Base-by-base conservation (phyloP, 2,888 invertebrate genomes). In the Frankliniella fusca region DNA sequence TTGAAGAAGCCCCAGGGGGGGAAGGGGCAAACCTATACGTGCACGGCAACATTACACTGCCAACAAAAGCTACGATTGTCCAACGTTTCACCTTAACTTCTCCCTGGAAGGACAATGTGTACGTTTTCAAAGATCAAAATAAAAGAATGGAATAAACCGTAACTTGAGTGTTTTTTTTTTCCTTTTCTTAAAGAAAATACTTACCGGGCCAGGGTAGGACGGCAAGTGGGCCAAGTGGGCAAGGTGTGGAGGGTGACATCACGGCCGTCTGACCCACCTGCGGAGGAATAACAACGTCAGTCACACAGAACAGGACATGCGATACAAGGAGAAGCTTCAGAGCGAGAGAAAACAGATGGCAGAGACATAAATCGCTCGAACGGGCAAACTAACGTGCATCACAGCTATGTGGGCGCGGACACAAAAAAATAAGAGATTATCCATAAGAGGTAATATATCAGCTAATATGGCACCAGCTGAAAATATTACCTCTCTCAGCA, bases 51-150 rank as follows among this genome's bases (percentile, higher is more conserved):
- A 54, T 20, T 15, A 54, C 54, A 54, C 54, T 15, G 18, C 7
- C 54, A 54, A 15, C 10, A 15, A 38, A 38, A 38, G n/a, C n/a
- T n/a, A n/a, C n/a, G n/a, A n/a, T n/a, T n/a, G n/a, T n/a, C n/a
- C n/a, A n/a, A n/a, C n/a, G n/a, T n/a, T n/a, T n/a, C 20, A 18
- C 65, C n/a, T 65, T 7, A 65, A n/a, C 8, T 12, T 27, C 9
- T 27, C 70, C 9, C 70, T 27, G 18, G 54, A 54, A 54, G 5
- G 12, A 20, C 0, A 15, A 54, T 20, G 10, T 20, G 15, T 20
- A 54, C 54, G 54, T 38, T 38, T 38, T 38, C 5, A 38, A 38
- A 5, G 38, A 5, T 90, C 85, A 89, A 90, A 85, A 80, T 50
- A 11, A 70, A 70, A 89, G 90, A 85, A 80, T 50, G 7, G 23